A percentile compares a stretch with the other conserved stretches of the same genome.
Evolutionary conservation across 2,113 vertebrate genomes (phyloP).

Genomic region (Ophthalmolycus amberensis): DNA sequence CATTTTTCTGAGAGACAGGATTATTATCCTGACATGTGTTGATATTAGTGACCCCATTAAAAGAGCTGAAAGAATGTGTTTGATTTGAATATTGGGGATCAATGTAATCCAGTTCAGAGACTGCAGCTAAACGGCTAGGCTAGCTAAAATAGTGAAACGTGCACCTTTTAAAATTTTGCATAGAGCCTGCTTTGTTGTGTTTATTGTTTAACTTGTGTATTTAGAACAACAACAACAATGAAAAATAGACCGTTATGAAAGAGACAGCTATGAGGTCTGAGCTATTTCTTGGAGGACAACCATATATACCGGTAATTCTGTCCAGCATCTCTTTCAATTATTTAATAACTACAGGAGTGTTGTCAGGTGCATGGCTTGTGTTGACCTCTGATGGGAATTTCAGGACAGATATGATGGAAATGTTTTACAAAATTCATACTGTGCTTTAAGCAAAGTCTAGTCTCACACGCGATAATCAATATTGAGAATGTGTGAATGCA

Average conservation of each 20-base stretch:
- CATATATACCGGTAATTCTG: background rate
- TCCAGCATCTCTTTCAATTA: background rate
- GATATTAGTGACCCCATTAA: background rate
- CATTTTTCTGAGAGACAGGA: background rate
- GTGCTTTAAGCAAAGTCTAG: background rate
- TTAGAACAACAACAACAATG: background rate
- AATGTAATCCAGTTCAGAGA: background rate
- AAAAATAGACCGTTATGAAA: background rate
- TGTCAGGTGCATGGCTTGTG: background rate
- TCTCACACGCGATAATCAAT: background rate
- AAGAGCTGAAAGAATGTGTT: background rate
- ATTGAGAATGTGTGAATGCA: background rate
- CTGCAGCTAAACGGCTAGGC: background rate
- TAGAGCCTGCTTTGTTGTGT: background rate
- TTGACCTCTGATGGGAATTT: background rate
- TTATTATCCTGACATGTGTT: background rate
- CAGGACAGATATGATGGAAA: background rate
- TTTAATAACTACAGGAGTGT: background rate
- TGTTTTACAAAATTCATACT: background rate
- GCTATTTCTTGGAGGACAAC: background rate
- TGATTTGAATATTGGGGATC: background rate
- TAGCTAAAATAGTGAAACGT: background rate
- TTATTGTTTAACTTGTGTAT: background rate
- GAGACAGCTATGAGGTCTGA: background rate
- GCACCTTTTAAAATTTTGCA: background rate